Percentiles rank a stretch among this genome's conserved stretches.
Conservation (phyloP, 1,140 invertebrate genomes). For the Micrasema longulum region DNA sequence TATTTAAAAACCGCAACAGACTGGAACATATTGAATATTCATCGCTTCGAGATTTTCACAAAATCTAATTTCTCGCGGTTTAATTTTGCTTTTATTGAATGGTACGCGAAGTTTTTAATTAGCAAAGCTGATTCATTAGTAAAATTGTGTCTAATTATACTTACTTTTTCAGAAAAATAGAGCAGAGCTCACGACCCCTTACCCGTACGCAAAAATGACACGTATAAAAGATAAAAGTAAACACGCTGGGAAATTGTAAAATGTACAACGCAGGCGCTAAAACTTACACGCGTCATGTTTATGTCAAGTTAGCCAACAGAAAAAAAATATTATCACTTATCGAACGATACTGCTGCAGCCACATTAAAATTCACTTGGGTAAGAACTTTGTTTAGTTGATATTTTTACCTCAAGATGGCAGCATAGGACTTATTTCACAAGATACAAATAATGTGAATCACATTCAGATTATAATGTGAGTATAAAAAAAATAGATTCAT, state of each 20-base stretch:
- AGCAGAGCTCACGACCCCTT: conserved; percentile 24
- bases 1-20: neutral
- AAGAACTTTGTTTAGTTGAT: too few relatives aligned
- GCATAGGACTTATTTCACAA: too few relatives aligned
- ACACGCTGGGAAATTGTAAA: conserved; percentile 39
- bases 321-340: neutral
- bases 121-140: neutral
- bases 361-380: too few relatives aligned
- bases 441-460: too few relatives aligned
- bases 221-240: conserved; percentile 48
- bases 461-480: too few relatives aligned
- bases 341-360: too few relatives aligned
- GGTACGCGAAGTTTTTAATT: neutral
- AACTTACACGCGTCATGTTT: conserved; percentile 46
- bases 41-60: neutral
- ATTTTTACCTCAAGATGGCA: too few relatives aligned
- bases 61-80: conserved; percentile 1
- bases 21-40: conserved; percentile 41
- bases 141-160: conserved; percentile 2
- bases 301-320: conserved; percentile 28
- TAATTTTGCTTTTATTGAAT: neutral
- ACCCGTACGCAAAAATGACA: conserved; percentile 42
- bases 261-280: conserved; percentile 37
- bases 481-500: too few relatives aligned
- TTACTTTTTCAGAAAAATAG: conserved; percentile 26